These are phyloP conservation scores for Cantharis nigra DNA, from an alignment of 2,888 invertebrate genomes.

Conservation along the genomic window DNA sequence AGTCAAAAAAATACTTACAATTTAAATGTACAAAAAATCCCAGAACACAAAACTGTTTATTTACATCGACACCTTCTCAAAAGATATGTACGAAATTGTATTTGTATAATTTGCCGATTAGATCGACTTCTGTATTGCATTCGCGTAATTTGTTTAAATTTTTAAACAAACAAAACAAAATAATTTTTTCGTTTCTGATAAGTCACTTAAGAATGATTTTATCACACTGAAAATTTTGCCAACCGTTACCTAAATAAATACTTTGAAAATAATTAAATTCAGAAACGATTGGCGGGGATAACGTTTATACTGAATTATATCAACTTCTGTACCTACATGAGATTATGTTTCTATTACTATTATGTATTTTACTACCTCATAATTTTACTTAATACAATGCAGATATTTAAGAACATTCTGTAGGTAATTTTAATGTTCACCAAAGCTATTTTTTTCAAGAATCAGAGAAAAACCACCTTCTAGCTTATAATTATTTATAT, in stretches of 20 bases:
- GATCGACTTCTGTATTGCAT: conserved; percentile 51
- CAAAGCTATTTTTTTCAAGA: too few species aligned
- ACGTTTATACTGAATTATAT: not conserved
- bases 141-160: conserved; percentile 29
- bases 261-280: conserved; percentile 14
- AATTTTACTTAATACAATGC: not conserved
- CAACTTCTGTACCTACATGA: not conserved
- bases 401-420: not conserved
- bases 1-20: not conserved
- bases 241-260: conserved; percentile 15
- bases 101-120: conserved; percentile 57
- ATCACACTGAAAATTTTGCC: conserved; percentile 6
- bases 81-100: conserved; percentile 58
- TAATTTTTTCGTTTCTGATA: not conserved
- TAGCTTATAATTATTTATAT: too few species aligned
- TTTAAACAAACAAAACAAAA: not conserved
- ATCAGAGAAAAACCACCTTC: too few species aligned
- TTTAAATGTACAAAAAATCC: not conserved
- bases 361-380: not conserved
- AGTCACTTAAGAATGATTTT: not conserved
- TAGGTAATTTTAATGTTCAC: not conserved
- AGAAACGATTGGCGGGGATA: conserved; percentile 12
- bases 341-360: not conserved
- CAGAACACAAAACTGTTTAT: not conserved
- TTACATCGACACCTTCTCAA: conserved; percentile 17